These are phyloP conservation scores for Apodemus speciosus DNA, from an alignment of 2,113 vertebrate genomes.

Conservation along the genomic window DNA sequence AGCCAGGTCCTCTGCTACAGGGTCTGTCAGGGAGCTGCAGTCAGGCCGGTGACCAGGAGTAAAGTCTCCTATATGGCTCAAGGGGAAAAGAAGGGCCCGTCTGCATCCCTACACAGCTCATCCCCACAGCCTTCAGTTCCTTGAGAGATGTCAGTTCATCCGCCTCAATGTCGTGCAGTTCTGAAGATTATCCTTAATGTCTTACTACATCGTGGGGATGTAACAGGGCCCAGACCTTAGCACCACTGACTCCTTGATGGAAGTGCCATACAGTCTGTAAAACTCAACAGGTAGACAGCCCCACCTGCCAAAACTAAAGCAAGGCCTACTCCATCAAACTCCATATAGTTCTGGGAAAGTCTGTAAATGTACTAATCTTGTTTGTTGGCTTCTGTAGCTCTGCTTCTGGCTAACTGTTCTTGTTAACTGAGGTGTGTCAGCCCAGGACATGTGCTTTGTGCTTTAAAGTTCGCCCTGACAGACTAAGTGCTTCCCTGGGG, in stretches of 20 bases:
- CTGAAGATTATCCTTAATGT: not conserved
- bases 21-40: not conserved
- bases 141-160: not conserved
- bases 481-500: not conserved
- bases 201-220: not conserved
- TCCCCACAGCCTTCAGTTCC: not conserved
- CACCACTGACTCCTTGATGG: not conserved
- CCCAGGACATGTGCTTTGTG: not conserved
- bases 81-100: not conserved
- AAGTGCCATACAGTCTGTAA: not conserved
- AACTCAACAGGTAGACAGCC: not conserved
- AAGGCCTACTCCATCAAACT: not conserved
- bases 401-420: not conserved
- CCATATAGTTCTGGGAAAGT: not conserved
- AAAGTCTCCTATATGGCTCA: not conserved
- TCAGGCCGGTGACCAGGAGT: not conserved
- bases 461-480: not conserved
- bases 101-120: too few species aligned
- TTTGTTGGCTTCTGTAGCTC: not conserved
- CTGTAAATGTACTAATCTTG: not conserved
- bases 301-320: not conserved
- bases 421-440: not conserved
- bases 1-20: not conserved
- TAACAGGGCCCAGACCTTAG: not conserved
- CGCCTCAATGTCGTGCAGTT: not conserved